These are phyloP conservation scores for Stenotaenia linearis DNA, from an alignment of 2,888 invertebrate species.

Conservation along the genomic window DNA sequence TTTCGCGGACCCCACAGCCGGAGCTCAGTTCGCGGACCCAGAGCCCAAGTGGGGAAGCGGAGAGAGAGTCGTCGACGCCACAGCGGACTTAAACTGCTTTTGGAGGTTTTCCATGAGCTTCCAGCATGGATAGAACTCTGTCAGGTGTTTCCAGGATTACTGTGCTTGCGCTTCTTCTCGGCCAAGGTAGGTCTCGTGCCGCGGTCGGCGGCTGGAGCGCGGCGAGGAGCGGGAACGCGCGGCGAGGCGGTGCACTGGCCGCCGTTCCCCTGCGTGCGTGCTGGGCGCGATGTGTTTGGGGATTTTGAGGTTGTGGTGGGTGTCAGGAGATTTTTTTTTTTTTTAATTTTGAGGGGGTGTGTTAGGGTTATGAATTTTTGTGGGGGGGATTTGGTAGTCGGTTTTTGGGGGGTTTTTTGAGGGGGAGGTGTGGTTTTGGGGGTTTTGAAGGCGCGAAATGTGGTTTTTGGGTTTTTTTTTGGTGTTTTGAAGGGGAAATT, in stretches of 20 bases:
- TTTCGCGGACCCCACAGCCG: not conserved
- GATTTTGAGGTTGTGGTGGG: not conserved
- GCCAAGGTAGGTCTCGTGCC: not conserved
- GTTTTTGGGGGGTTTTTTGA: too few relatives aligned
- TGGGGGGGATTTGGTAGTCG: too few relatives aligned
- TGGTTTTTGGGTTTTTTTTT: too few relatives aligned
- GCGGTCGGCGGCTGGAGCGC: too few relatives aligned
- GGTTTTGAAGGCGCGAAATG: too few relatives aligned
- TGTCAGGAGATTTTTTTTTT: not conserved
- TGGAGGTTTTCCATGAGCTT: conserved; percentile 26
- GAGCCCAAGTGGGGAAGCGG: conserved; percentile 14
- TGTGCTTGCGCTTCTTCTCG: not conserved
- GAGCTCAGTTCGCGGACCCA: conserved; percentile 1
- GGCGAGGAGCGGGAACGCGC: not conserved
- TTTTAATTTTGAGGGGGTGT: not conserved
- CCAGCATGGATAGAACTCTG: conserved; percentile 29
- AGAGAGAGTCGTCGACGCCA: not conserved
- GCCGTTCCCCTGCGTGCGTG: not conserved
- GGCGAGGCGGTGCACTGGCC: not conserved
- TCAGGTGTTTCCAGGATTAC: conserved; percentile 5
- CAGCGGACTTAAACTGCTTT: not conserved
- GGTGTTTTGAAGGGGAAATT: too few relatives aligned
- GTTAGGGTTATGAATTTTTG: not conserved
- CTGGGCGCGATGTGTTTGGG: too few relatives aligned
- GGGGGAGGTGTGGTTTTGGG: too few relatives aligned